Percentiles rank a stretch among this genome's conserved stretches.
Conservation (phyloP, 2,797 vertebrate genomes). For the Ataeniobius toweri region DNA sequence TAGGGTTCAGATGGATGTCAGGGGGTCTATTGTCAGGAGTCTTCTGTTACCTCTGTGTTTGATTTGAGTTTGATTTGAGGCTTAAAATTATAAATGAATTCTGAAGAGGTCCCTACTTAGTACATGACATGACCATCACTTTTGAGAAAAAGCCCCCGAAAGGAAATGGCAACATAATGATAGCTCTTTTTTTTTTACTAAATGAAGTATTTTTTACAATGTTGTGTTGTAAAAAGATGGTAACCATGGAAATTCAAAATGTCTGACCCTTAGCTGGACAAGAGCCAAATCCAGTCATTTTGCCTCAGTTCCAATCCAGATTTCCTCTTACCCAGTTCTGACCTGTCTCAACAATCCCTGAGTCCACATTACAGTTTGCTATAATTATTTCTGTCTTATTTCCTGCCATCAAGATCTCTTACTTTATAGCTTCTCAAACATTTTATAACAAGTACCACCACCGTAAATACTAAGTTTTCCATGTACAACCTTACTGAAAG, state of each 20-base stretch:
- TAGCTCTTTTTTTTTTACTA: background rate
- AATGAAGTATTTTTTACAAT: constrained; percentile 5
- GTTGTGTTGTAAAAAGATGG: constrained; percentile 9
- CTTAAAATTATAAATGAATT: constrained; percentile 42
- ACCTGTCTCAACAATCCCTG: constrained; percentile 18
- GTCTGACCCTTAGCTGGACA: constrained; percentile 12
- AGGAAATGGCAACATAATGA: constrained; percentile 13
- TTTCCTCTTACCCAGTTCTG: constrained; percentile 19
- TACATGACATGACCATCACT: constrained; percentile 25
- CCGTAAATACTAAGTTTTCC: too few relatives aligned
- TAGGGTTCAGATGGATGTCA: constrained; percentile 63
- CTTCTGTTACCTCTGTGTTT: constrained; percentile 39
- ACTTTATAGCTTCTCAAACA: background rate
- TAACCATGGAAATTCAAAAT: constrained; percentile 13
- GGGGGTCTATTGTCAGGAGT: constrained; percentile 41
- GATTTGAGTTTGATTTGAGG: constrained; percentile 44
- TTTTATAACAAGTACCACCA: too few relatives aligned
- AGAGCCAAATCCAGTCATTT: constrained; percentile 25
- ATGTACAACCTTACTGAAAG: background rate
- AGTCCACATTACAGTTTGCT: constrained; percentile 6
- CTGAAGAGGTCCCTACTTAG: constrained; percentile 27
- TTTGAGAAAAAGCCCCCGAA: constrained; percentile 11
- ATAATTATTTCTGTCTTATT: background rate
- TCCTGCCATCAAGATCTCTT: background rate
- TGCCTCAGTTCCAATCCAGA: constrained; percentile 20